Conservation (phyloP, 2,888 invertebrate genomes). For the Allolobophora icterica region DNA sequence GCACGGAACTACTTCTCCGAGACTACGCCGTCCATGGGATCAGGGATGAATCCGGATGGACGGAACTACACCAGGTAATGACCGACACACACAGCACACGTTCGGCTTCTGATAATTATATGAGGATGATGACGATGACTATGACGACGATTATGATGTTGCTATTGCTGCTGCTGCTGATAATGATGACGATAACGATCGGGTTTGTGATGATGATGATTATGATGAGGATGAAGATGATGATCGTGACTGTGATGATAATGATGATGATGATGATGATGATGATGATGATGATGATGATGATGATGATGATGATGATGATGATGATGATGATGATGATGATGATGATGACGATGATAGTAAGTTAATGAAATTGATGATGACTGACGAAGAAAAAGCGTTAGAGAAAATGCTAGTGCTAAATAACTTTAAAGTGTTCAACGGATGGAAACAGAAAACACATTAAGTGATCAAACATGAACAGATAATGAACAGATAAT, state of each 20-base stretch:
- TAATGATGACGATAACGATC: too few species aligned
- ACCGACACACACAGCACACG: neutral
- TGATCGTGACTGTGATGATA: neutral
- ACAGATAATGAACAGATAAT: too few species aligned
- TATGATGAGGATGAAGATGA: too few species aligned
- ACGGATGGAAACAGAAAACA: too few species aligned
- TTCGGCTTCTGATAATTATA: neutral
- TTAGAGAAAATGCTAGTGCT: too few species aligned
- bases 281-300: slow-evolving; percentile 32
- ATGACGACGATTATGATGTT: neutral
- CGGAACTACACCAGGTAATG: slow-evolving; percentile 94
- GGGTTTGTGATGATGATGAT: too few species aligned
- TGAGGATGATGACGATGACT: neutral
- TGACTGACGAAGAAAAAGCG: too few species aligned
- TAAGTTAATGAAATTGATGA: too few species aligned
- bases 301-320: slow-evolving; percentile 30
- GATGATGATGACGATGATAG: neutral
- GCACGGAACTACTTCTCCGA: slow-evolving; percentile 86
- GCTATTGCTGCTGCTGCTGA: too few species aligned
- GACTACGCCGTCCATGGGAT: slow-evolving; percentile 93
- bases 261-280: slow-evolving; percentile 31
- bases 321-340: neutral
- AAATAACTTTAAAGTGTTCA: too few species aligned
- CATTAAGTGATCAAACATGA: too few species aligned
- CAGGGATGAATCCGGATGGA: slow-evolving; percentile 95